Evolutionary conservation across 2,113 vertebrate species (phyloP), one percentile per base, ranked within the genome.

Genomic region (Acinonyx jubatus): DNA sequence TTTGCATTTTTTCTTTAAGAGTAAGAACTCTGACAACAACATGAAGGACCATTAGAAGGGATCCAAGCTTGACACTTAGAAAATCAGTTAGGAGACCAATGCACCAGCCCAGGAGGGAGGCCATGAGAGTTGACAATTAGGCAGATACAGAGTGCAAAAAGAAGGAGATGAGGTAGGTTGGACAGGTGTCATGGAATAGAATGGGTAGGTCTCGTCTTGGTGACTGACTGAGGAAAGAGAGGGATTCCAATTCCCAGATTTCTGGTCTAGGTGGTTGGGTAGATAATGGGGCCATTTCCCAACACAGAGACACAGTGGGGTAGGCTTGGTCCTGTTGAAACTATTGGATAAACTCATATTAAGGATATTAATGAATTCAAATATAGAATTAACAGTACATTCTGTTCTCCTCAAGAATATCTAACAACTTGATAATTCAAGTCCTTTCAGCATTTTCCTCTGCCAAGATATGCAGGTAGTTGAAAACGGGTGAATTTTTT

Each of bases 401-500:
- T 92, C 21, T 41, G 50, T 96, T 91, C 91, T 79, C 76, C 94
- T 93, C 10, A 89, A 69, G 38, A 88, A 65, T 27, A 41, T 18
- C 11, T 91, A 68, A 7, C 82, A 83, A 82, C 45, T 55, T 86
- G 61, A 52, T 79, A 33, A 89, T 74, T 95, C 79, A 93, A 80
- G 27, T 29, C 41, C 8, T 76, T 19, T 16, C 2, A 45, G 48
- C 2, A 31, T 48, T 92, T 71, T 76, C 27, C 7, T 94, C 55
- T 91, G 33, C 73, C 74, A 89, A 65, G 79, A 38, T 61, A 10
- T 87, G 15, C 31, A 95, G 73, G 50, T 93, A 61, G 80, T 87
- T 89, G 74, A 89, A 91, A 89, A 65, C 52, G 36, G 23, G 1
- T 48, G 89, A 68, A 74, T 96, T 89, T 94, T 93, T 71, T 38